These are phyloP conservation scores for Pardosa pseudoannulata DNA, from an alignment of 2,888 invertebrate species.

Conservation along the genomic window DNA sequence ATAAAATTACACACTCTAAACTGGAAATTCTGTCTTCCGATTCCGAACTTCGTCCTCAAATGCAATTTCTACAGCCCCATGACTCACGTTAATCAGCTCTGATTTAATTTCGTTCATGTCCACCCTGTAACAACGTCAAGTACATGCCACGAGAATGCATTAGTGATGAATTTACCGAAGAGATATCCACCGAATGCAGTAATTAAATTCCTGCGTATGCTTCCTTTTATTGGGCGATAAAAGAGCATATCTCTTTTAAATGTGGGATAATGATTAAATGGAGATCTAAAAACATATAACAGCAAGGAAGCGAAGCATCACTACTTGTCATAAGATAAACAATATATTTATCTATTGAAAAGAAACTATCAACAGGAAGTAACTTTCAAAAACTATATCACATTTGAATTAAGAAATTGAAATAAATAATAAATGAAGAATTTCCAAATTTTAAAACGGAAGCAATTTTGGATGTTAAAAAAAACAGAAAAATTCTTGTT, in stretches of 20 bases:
- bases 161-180: slow-evolving; percentile 1
- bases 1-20: background rate
- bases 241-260: background rate
- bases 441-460: too few relatives aligned
- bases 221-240: background rate
- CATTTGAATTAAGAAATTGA: too few relatives aligned
- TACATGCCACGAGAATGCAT: slow-evolving; percentile 3
- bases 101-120: slow-evolving; percentile 10
- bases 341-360: too few relatives aligned
- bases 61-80: background rate
- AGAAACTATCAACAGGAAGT: too few relatives aligned
- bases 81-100: slow-evolving; percentile 13
- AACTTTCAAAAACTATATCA: too few relatives aligned
- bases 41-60: background rate
- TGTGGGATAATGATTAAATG: background rate
- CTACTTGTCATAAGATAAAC: too few relatives aligned
- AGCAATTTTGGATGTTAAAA: too few relatives aligned
- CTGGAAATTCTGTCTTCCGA: background rate
- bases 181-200: background rate
- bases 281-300: too few relatives aligned
- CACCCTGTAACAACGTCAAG: background rate
- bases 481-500: too few relatives aligned
- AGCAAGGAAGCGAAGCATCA: too few relatives aligned
- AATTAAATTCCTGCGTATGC: slow-evolving; percentile 4
- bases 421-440: too few relatives aligned